Conservation (phyloP, 2,888 invertebrate genomes). For the Merodon equestris region DNA sequence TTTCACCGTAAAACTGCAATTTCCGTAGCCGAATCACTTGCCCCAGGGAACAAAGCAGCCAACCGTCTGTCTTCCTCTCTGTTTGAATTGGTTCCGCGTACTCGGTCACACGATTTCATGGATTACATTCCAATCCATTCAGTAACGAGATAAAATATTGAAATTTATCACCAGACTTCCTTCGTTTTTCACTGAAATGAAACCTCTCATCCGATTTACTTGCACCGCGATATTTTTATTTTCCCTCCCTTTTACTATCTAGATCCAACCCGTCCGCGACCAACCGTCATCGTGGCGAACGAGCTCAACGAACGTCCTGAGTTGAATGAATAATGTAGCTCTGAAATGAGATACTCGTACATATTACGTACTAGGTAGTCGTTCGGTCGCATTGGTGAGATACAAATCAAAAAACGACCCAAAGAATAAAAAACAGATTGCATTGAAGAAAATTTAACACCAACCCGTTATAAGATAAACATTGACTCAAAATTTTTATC, state of each 20-base stretch:
- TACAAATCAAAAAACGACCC: too few relatives aligned
- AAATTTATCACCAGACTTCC: slow-evolving; percentile 45
- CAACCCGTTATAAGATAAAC: slow-evolving; percentile 29
- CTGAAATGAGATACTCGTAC: neutral
- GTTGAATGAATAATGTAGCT: slow-evolving; percentile 5
- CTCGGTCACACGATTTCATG: slow-evolving; percentile 36
- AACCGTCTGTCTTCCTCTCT: slow-evolving; percentile 13
- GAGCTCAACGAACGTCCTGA: neutral
- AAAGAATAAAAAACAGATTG: neutral
- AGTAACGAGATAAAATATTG: slow-evolving; percentile 40
- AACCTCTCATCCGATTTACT: slow-evolving; percentile 38
- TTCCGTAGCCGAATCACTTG: neutral
- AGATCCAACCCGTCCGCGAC: neutral
- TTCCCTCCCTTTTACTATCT: neutral
- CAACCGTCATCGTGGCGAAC: too few relatives aligned
- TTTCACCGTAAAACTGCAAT: too few relatives aligned
- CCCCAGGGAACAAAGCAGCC: neutral
- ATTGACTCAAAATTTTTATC: slow-evolving; percentile 34
- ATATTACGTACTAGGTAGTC: too few relatives aligned
- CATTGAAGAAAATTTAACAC: slow-evolving; percentile 12
- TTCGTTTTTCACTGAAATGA: slow-evolving; percentile 4
- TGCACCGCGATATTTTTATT: slow-evolving; percentile 10
- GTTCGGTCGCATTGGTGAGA: too few relatives aligned
- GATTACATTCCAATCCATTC: slow-evolving; percentile 51
- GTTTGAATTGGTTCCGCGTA: slow-evolving; percentile 26